Percentiles rank a stretch among this genome's conserved stretches.
Conservation (phyloP, 2,797 vertebrate species). For the Xyrichtys novacula region DNA sequence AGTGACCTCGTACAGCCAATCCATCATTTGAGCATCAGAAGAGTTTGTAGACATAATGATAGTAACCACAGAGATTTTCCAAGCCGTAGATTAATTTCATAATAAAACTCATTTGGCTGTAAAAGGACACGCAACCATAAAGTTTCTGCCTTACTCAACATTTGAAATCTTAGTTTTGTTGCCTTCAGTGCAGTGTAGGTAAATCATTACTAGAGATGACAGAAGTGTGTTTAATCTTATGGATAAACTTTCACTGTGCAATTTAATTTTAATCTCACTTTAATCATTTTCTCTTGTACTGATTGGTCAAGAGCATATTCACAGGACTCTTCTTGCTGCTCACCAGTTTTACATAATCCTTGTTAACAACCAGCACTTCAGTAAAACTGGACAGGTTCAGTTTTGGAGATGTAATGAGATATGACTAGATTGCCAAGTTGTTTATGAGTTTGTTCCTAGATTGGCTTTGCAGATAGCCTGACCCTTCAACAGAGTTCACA, state of each 20-base stretch:
- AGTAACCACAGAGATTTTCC: conserved; percentile 47
- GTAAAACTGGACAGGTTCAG: conserved; percentile 13
- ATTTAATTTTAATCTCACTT: not conserved
- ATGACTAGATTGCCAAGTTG: conserved; percentile 42
- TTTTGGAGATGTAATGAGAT: conserved; percentile 60
- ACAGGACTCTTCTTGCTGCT: not conserved
- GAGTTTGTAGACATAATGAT: conserved; percentile 51
- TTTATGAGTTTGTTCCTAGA: conserved; percentile 64
- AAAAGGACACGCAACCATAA: conserved; percentile 43
- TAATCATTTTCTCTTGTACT: not conserved
- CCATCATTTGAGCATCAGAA: conserved; percentile 1
- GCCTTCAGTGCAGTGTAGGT: not conserved
- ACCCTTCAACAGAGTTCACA: conserved; percentile 45
- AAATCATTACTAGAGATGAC: conserved; percentile 3
- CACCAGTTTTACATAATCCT: conserved; percentile 20
- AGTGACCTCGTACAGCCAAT: not conserved
- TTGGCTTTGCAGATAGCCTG: conserved; percentile 48
- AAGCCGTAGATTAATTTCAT: conserved; percentile 6
- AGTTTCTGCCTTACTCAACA: not conserved
- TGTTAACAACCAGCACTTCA: conserved; percentile 42
- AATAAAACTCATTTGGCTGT: conserved; percentile 31
- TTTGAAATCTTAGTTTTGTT: not conserved
- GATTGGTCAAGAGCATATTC: not conserved
- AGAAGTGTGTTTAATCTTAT: not conserved
- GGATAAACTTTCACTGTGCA: not conserved